A percentile compares a stretch with the other conserved stretches of the same genome.
Evolutionary conservation across 2,113 vertebrate species (phyloP).

Genomic region (Casuarius casuarius): DNA sequence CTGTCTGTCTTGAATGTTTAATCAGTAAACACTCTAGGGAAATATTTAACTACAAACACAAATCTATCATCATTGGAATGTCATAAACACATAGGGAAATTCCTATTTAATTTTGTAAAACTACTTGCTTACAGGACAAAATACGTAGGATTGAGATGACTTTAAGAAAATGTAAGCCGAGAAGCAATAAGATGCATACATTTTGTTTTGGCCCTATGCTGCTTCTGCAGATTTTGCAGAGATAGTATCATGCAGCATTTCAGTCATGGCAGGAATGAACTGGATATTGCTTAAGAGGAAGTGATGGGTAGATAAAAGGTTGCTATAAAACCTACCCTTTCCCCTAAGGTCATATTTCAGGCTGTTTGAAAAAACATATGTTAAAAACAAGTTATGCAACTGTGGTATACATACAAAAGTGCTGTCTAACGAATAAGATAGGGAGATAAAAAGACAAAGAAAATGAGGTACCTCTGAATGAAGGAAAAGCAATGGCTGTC

Average conservation of each 20-base stretch:
- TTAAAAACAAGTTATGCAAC: neutral
- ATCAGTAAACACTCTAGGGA: slow-evolving; percentile 40
- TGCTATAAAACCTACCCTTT: slow-evolving; percentile 31
- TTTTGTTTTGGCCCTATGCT: slow-evolving; percentile 3
- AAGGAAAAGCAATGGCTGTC: neutral
- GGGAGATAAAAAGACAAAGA: neutral
- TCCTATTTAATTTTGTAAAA: slow-evolving; percentile 67
- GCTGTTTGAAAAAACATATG: neutral
- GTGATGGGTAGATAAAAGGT: slow-evolving; percentile 38
- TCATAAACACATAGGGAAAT: slow-evolving; percentile 59
- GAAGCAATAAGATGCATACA: neutral
- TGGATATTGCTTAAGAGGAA: slow-evolving; percentile 35
- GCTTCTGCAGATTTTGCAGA: slow-evolving; percentile 23
- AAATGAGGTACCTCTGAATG: neutral
- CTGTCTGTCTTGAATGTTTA: slow-evolving; percentile 30
- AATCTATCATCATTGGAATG: neutral
- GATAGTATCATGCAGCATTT: slow-evolving; percentile 43
- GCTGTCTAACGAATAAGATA: neutral
- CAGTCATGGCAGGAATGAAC: slow-evolving; percentile 42
- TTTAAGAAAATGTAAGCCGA: neutral
- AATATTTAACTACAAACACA: slow-evolving; percentile 61
- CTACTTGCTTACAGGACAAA: slow-evolving; percentile 44
- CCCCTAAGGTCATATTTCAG: neutral
- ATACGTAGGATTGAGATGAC: slow-evolving; percentile 34
- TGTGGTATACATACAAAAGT: neutral